Evolutionary conservation across 2,113 vertebrate genomes (phyloP).

Genomic region (Budorcas taxicolor): DNA sequence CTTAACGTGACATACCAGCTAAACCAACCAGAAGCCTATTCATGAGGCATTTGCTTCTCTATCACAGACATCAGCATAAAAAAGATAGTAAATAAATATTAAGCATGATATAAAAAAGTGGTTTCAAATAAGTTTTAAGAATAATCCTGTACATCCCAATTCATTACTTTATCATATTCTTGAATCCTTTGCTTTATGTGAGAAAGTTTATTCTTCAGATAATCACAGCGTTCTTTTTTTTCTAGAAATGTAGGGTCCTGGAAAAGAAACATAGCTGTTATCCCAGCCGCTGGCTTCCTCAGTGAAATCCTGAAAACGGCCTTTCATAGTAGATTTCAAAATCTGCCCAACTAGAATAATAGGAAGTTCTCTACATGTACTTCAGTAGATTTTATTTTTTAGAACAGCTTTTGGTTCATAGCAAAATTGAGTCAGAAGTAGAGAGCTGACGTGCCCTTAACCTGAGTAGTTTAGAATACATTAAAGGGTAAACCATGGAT

Average conservation of each 20-base stretch:
- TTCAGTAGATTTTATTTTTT: neutral
- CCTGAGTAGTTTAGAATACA: neutral
- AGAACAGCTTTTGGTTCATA: neutral
- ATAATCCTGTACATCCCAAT: conserved; percentile 87
- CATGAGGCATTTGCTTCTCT: conserved; percentile 28
- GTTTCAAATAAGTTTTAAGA: conserved; percentile 20
- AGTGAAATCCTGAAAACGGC: neutral
- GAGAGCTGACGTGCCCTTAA: neutral
- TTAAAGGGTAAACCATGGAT: neutral
- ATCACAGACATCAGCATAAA: conserved; percentile 22
- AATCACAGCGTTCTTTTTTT: conserved; percentile 95
- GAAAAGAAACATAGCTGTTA: conserved; percentile 50
- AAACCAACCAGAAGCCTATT: neutral
- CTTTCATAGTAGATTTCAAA: neutral
- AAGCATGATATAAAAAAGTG: conserved; percentile 37
- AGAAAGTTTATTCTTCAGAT: conserved; percentile 95
- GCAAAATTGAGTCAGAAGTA: neutral
- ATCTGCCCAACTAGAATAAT: neutral
- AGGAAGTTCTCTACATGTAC: neutral
- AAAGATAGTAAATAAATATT: conserved; percentile 78
- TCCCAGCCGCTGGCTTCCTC: neutral
- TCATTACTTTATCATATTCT: conserved; percentile 94
- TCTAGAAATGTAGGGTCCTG: conserved; percentile 94
- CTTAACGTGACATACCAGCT: neutral
- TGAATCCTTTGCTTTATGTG: conserved; percentile 97